Conservation (phyloP, 2,888 invertebrate genomes). For the Carpatolechia fugitivella region DNA sequence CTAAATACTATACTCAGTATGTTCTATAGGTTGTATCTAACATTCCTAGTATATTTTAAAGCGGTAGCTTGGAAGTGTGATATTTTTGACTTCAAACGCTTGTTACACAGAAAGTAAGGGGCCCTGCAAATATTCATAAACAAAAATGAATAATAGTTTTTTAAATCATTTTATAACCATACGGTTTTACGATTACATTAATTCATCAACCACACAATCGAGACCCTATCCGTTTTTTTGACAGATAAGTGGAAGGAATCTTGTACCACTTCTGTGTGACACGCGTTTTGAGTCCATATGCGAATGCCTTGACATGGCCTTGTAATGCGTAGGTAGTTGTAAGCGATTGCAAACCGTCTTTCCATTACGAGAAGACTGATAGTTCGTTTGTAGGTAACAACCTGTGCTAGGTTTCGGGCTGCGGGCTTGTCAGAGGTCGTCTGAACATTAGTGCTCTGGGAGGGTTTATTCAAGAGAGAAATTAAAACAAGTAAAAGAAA, state of each 20-base stretch:
- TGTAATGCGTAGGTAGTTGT: neutral
- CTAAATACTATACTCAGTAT: neutral
- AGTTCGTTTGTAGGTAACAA: constrained; percentile 24
- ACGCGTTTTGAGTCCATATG: neutral
- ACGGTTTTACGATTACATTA: no score
- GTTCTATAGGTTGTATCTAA: constrained; percentile 17
- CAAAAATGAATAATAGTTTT: neutral
- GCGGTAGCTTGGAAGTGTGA: constrained; percentile 18
- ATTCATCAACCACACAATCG: no score
- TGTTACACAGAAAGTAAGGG: neutral
- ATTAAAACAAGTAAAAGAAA: neutral
- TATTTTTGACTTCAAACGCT: constrained; percentile 9
- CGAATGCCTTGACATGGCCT: constrained; percentile 9
- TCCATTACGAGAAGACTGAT: constrained; percentile 37
- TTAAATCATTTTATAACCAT: no score
- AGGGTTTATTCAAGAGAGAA: no score
- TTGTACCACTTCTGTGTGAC: neutral
- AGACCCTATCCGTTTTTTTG: no score
- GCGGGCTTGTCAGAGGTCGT: neutral
- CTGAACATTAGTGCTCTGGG: no score
- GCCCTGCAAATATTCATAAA: neutral
- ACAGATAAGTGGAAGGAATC: neutral
- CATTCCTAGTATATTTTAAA: constrained; percentile 17
- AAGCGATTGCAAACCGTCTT: constrained; percentile 27
- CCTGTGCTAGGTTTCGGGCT: constrained; percentile 1